A percentile compares a stretch with the other conserved stretches of the same genome.
These are phyloP conservation scores for Griposia aprilina DNA, from an alignment of 2,888 invertebrate genomes.

Conservation along the genomic window DNA sequence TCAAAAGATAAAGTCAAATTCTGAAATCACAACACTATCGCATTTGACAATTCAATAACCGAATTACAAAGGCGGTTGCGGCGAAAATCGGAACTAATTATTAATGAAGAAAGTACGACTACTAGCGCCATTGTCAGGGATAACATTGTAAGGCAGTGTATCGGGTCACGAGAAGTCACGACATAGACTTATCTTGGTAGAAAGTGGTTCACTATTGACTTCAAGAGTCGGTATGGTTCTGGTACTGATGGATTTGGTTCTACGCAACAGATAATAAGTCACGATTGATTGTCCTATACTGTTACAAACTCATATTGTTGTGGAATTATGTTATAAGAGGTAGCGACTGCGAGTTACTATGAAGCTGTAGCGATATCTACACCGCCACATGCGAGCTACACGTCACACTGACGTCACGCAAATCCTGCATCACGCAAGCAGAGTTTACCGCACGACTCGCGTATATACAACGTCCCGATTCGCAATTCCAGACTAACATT, in stretches of 20 bases:
- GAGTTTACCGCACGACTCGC: no score
- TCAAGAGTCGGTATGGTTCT: slow-evolving; percentile 78
- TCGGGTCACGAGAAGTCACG: slow-evolving; percentile 81
- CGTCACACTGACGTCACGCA: no score
- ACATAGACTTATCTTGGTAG: slow-evolving; percentile 77
- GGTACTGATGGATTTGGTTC: slow-evolving; percentile 81
- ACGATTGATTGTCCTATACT: slow-evolving; percentile 84
- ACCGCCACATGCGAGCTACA: no score
- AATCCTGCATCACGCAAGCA: no score
- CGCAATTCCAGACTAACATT: no score
- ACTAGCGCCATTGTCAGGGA: slow-evolving; percentile 65
- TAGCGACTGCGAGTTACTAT: slow-evolving; percentile 39
- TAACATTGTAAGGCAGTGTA: slow-evolving; percentile 65
- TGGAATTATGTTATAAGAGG: slow-evolving; percentile 67
- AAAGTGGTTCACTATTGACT: slow-evolving; percentile 88
- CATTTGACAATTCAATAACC: slow-evolving; percentile 58
- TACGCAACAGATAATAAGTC: slow-evolving; percentile 81
- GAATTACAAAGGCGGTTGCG: slow-evolving; percentile 31
- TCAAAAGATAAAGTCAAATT: slow-evolving; percentile 54
- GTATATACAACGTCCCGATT: no score
- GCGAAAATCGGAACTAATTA: slow-evolving; percentile 58
- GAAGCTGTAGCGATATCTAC: no score
- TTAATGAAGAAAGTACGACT: slow-evolving; percentile 47
- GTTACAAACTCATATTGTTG: slow-evolving; percentile 72
- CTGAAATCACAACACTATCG: slow-evolving; percentile 48